phyloP scores from a whole-genome alignment of 2,797 vertebrate species.

The Helarctos malayanus region DNA sequence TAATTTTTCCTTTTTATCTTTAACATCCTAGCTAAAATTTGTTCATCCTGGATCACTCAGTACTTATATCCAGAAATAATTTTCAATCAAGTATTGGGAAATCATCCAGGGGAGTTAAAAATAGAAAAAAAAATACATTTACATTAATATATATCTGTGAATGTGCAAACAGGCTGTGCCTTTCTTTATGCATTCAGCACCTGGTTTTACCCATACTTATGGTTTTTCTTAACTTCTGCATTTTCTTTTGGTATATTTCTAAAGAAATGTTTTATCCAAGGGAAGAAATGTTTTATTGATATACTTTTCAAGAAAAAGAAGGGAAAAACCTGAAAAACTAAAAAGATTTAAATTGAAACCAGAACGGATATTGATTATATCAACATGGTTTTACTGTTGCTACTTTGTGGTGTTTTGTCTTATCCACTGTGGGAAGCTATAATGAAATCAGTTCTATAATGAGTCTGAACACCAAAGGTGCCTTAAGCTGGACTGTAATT shows the following conservation, averaged over 20 bases:
- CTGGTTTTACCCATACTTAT: background rate
- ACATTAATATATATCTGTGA: background rate
- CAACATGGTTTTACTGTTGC: background rate
- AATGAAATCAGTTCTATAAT: background rate
- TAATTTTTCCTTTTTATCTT: background rate
- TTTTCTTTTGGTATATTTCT: conserved; percentile 54
- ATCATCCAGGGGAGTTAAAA: background rate
- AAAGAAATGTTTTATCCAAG: background rate
- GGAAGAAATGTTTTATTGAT: background rate
- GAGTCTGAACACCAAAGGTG: background rate
- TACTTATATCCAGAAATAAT: background rate
- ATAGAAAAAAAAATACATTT: background rate
- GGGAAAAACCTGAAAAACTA: background rate
- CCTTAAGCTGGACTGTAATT: background rate
- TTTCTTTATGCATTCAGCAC: background rate
- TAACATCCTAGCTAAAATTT: background rate
- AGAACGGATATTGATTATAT: conserved; percentile 25
- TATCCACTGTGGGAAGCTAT: background rate
- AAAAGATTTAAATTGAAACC: conserved; percentile 42
- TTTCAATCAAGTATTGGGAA: conserved; percentile 11
- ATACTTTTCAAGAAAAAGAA: background rate
- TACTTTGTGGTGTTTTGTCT: background rate
- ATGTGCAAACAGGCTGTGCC: background rate
- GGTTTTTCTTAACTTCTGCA: background rate
- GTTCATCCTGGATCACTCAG: background rate